Percentiles rank a stretch among this genome's conserved stretches.
Conservation (phyloP, 2,113 vertebrate species). For the Sitta europaea region DNA sequence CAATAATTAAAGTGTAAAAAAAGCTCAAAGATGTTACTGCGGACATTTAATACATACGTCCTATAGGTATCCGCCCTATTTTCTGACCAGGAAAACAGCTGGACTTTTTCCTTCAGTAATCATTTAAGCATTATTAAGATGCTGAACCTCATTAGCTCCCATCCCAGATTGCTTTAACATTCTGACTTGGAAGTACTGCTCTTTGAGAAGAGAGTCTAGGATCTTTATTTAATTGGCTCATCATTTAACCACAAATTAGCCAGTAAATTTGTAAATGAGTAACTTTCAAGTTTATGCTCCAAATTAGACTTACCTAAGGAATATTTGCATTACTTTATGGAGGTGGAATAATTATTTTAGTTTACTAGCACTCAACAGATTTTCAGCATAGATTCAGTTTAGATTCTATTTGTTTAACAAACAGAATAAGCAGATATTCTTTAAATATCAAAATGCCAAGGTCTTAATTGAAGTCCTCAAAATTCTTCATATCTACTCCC, state of each 20-base stretch:
- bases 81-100: not conserved
- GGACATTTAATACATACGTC: not conserved
- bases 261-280: not conserved
- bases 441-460: not conserved
- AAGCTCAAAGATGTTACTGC: not conserved
- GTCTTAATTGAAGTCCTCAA: not conserved
- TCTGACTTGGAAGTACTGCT: not conserved
- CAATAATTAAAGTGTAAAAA: not conserved
- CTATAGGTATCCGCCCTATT: not conserved
- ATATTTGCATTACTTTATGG: not conserved
- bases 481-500: not conserved
- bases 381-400: not conserved
- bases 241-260: slow-evolving; percentile 20
- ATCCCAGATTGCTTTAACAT: not conserved
- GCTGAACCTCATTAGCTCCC: not conserved
- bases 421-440: not conserved
- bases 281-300: not conserved
- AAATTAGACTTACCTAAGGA: not conserved
- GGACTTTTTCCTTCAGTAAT: not conserved
- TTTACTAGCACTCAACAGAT: not conserved
- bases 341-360: not conserved
- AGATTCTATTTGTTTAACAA: not conserved
- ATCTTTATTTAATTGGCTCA: not conserved
- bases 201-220: not conserved
- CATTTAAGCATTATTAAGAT: not conserved